phyloP scores from a whole-genome alignment of 2,888 invertebrate species.

The Drosophila fungiperda region DNA sequence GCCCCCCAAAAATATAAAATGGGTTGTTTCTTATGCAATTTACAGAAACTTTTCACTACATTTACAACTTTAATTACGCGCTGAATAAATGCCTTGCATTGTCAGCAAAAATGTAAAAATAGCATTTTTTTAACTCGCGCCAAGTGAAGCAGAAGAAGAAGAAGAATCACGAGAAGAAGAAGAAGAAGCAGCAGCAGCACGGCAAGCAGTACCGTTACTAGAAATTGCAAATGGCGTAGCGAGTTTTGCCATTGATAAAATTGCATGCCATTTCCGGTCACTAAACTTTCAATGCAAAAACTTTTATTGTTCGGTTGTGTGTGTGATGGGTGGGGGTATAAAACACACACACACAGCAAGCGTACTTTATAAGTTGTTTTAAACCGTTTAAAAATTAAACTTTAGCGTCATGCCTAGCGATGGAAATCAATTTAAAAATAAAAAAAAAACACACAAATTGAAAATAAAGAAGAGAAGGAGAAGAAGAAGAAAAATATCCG shows the following conservation, averaged over 20 bases:
- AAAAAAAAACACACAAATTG: slow-evolving; percentile 15
- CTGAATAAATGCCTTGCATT: slow-evolving; percentile 49
- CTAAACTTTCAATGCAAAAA: slow-evolving; percentile 70
- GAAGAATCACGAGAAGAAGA: not conserved
- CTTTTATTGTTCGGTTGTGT: slow-evolving; percentile 34
- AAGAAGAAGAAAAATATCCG: slow-evolving; percentile 15
- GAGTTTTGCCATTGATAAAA: slow-evolving; percentile 67
- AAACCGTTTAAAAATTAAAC: slow-evolving; percentile 35
- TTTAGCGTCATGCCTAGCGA: slow-evolving; percentile 23
- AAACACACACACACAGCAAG: not conserved
- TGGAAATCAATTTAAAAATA: slow-evolving; percentile 25
- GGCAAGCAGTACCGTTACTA: slow-evolving; percentile 17
- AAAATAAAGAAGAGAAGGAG: slow-evolving; percentile 3
- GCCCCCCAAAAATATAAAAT: slow-evolving; percentile 21
- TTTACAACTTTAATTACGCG: slow-evolving; percentile 70
- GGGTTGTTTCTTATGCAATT: slow-evolving; percentile 60
- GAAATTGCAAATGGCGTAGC: slow-evolving; percentile 10
- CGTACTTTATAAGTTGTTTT: slow-evolving; percentile 22
- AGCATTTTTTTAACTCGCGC: slow-evolving; percentile 16
- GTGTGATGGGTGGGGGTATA: slow-evolving; percentile 25
- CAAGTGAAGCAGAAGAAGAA: slow-evolving; percentile 4
- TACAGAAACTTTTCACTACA: slow-evolving; percentile 51
- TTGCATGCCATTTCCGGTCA: slow-evolving; percentile 79
- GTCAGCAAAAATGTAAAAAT: slow-evolving; percentile 24
- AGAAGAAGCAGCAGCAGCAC: not conserved